Percentiles rank a stretch among this genome's conserved stretches.
phyloP scores from a whole-genome alignment of 2,113 vertebrate species.

The Microtus pennsylvanicus region DNA sequence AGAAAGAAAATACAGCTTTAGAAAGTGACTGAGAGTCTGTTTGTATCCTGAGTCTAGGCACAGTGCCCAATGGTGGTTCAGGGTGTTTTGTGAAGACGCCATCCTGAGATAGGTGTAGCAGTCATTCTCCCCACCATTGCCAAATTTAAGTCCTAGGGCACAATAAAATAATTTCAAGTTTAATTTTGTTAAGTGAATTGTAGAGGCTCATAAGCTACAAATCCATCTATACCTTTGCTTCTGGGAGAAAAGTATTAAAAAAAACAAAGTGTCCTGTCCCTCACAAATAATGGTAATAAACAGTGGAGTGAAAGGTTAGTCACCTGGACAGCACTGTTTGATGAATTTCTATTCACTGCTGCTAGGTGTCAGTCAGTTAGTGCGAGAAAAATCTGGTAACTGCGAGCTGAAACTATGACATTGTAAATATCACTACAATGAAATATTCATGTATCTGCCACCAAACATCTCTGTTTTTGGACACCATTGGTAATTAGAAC shows the following conservation, averaged over 20 bases:
- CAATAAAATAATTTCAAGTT: conserved; percentile 6
- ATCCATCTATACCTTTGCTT: neutral
- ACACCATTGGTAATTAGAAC: neutral
- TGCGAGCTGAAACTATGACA: neutral
- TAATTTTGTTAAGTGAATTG: conserved; percentile 17
- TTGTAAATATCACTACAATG: conserved; percentile 1
- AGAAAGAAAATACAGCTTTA: neutral
- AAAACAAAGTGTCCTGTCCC: neutral
- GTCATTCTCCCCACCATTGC: neutral
- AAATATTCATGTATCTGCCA: neutral
- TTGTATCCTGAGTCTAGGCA: neutral
- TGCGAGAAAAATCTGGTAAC: neutral
- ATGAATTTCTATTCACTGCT: neutral
- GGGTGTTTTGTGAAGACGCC: neutral
- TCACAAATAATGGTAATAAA: conserved; percentile 15
- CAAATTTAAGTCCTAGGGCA: neutral
- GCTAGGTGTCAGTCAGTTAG: neutral
- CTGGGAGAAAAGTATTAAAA: conserved; percentile 40
- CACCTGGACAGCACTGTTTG: neutral
- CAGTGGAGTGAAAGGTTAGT: neutral
- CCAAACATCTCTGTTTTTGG: neutral
- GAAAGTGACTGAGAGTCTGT: neutral
- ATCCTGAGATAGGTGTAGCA: neutral
- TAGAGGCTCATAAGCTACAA: conserved; percentile 29
- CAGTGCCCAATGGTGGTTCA: neutral